Base-by-base conservation (phyloP, 2,797 vertebrate species). In the Cichlasoma orientale region DNA sequence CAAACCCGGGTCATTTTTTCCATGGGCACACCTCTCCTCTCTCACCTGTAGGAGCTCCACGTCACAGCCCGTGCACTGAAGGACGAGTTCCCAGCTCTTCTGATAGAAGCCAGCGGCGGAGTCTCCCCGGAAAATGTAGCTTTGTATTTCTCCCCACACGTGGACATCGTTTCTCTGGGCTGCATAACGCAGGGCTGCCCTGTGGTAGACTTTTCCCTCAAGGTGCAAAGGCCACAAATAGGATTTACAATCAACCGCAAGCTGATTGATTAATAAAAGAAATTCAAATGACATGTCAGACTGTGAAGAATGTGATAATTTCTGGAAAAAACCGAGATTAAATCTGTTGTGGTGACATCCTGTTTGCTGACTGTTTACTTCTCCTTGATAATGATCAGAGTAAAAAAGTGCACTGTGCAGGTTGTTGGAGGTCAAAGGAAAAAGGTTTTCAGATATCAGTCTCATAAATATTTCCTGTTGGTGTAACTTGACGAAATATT, bases 171-270 rank as follows among this genome's bases (percentile, higher is more conserved):
- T 81, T 97, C 97, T 1, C 78, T 97, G 78, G 97, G 97, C 36
- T 95, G 96, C 85, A 94, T 97, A 56, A 97, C 97, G 5, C 97
- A 97, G 77, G 96, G 95, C 1, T 96, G 95, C 66, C 94, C 91
- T 0, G 93, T 95, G 11, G 92, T 97, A 0, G 97, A 97, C 84
- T 97, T 97, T 81, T 97, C 97, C 6, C 95, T 97, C 16, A 97
- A 97, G 88, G 89, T 97, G 74, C 92, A 93, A 58, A 90, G 75
- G 54, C 16, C 47, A 7, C 29, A 53, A 58, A 16, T 8, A 21
- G 41, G 7, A 8, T 29, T 19, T 9, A 7, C 31, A 74, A 61
- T 47, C 7, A 73, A 13, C 16, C 1, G 4, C 23, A 2, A 72
- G 29, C n/a, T 27, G 38, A 52, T 7, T 36, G n/a, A 44, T 55